phyloP scores from a whole-genome alignment of 1,140 invertebrate species.

The Phthorimaea operculella region DNA sequence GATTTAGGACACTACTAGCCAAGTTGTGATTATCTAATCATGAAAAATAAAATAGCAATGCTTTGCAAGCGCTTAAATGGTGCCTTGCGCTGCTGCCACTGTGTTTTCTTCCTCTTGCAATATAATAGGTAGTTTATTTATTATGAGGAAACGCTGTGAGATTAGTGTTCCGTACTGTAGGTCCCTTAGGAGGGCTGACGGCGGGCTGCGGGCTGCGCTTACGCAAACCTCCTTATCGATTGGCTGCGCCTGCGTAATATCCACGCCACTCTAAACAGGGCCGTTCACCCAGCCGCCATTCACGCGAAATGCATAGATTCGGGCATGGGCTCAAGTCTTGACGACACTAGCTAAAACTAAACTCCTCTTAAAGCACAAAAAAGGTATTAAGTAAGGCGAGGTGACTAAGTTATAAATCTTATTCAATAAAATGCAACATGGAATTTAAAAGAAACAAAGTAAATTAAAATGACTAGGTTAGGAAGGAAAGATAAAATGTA shows the following conservation, averaged over 20 bases:
- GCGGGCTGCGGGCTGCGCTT: slow-evolving; percentile 22
- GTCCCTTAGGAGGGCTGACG: slow-evolving; percentile 39
- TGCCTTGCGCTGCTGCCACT: neutral
- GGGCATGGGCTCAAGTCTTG: too few relatives aligned
- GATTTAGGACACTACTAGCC: neutral
- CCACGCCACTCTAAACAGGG: slow-evolving; percentile 38
- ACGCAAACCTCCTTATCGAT: slow-evolving; percentile 48
- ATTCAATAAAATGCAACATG: too few relatives aligned
- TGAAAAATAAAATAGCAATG: too few relatives aligned
- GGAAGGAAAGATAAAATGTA: too few relatives aligned
- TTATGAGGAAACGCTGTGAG: neutral
- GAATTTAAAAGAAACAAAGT: too few relatives aligned
- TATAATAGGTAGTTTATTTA: slow-evolving; percentile 2
- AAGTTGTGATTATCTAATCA: too few relatives aligned
- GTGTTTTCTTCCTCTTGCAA: neutral
- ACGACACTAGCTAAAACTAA: too few relatives aligned
- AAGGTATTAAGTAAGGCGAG: too few relatives aligned
- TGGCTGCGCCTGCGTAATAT: slow-evolving; percentile 45
- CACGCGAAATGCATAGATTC: slow-evolving; percentile 34
- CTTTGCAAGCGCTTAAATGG: too few relatives aligned
- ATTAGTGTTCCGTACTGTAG: slow-evolving; percentile 17
- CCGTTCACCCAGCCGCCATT: slow-evolving; percentile 39
- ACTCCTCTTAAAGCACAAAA: too few relatives aligned
- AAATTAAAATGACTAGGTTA: too few relatives aligned
- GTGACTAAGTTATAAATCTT: too few relatives aligned